These are phyloP conservation scores for Ophthalmolycus amberensis DNA, from an alignment of 2,113 vertebrate species.

Conservation along the genomic window DNA sequence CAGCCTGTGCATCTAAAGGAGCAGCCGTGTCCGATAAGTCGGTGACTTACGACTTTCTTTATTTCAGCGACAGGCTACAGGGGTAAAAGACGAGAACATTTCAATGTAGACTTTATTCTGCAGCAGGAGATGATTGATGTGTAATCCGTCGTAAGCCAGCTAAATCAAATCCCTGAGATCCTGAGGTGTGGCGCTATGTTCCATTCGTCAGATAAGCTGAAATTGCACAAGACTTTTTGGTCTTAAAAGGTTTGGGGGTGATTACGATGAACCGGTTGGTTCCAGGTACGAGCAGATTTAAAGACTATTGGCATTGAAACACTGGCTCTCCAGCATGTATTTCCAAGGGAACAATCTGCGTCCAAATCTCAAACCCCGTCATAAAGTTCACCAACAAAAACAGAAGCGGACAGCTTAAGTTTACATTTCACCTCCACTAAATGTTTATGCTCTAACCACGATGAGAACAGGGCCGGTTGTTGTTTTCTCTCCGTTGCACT, in stretches of 20 bases:
- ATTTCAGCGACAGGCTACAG: slow-evolving; percentile 17
- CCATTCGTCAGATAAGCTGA: slow-evolving; percentile 43
- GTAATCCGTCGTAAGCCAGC: slow-evolving; percentile 56
- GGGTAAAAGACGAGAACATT: slow-evolving; percentile 49
- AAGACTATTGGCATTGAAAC: slow-evolving; percentile 1
- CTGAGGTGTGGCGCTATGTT: slow-evolving; percentile 42
- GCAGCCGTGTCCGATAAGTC: slow-evolving; percentile 21
- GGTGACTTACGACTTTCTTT: neutral
- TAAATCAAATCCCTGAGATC: slow-evolving; percentile 45
- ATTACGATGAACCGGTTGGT: slow-evolving; percentile 29
- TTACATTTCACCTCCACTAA: slow-evolving; percentile 39
- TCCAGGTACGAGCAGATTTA: slow-evolving; percentile 28
- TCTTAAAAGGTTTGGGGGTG: slow-evolving; percentile 34
- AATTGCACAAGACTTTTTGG: slow-evolving; percentile 44
- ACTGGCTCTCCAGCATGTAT: neutral
- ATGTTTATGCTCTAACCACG: slow-evolving; percentile 42
- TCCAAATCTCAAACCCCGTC: slow-evolving; percentile 17
- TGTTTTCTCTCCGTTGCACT: slow-evolving; percentile 7
- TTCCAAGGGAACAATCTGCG: slow-evolving; percentile 4
- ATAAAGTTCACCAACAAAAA: slow-evolving; percentile 26
- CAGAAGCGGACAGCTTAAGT: slow-evolving; percentile 3
- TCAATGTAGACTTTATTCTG: slow-evolving; percentile 56
- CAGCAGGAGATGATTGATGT: slow-evolving; percentile 60
- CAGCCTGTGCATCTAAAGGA: slow-evolving; percentile 30
- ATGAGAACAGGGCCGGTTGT: slow-evolving; percentile 11